Percentiles rank a stretch among this genome's conserved stretches.
Conservation (phyloP, 2,888 invertebrate genomes). For the Allolobophora icterica region DNA sequence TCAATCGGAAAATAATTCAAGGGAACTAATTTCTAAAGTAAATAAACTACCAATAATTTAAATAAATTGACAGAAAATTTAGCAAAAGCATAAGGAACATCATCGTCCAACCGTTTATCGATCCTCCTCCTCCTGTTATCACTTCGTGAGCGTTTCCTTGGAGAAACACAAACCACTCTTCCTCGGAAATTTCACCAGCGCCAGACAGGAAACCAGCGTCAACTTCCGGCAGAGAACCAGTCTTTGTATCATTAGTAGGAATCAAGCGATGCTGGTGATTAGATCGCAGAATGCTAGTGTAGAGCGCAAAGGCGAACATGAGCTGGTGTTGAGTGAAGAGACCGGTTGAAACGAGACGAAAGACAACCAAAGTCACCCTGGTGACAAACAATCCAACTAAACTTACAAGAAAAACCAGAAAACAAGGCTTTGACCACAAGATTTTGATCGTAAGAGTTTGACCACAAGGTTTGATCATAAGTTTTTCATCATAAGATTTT, state of each 20-base stretch:
- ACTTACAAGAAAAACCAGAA: not conserved
- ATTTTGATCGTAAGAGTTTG: too few relatives aligned
- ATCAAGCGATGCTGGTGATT: not conserved
- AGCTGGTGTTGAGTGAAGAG: conserved; percentile 64
- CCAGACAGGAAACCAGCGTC: not conserved
- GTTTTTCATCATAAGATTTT: too few relatives aligned
- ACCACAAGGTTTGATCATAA: too few relatives aligned
- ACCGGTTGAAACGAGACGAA: conserved; percentile 61
- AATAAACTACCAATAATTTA: too few relatives aligned
- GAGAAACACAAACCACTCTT: conserved; percentile 62
- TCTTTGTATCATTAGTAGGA: not conserved
- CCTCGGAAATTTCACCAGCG: conserved; percentile 49
- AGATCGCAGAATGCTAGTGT: conserved; percentile 59
- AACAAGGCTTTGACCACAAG: too few relatives aligned
- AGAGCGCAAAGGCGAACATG: conserved; percentile 63
- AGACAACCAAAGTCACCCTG: conserved; percentile 57
- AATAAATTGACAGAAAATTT: too few relatives aligned
- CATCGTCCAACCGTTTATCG: conserved; percentile 50
- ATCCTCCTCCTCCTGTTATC: conserved; percentile 57
- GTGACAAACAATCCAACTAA: not conserved
- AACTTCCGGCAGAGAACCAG: conserved; percentile 13
- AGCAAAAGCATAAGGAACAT: not conserved
- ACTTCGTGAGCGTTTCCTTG: conserved; percentile 61
- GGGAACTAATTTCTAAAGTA: too few relatives aligned
- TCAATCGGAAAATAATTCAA: too few relatives aligned